phyloP scores from a whole-genome alignment of 2,797 vertebrate species.

The Falco naumanni region DNA sequence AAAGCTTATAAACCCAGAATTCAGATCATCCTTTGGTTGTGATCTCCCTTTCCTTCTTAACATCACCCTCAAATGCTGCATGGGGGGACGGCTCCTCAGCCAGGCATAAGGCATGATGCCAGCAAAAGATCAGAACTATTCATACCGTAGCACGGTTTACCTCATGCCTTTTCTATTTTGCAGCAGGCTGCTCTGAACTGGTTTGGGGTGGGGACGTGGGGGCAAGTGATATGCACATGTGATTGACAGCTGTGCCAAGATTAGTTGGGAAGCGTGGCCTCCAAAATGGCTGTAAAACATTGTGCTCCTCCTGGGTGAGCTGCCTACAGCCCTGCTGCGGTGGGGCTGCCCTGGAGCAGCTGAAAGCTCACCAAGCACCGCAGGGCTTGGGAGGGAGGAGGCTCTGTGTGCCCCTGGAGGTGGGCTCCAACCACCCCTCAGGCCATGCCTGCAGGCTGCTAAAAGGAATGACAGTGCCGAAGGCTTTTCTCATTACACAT shows the following conservation, averaged over 20 bases:
- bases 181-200: neutral
- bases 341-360: neutral
- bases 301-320: neutral
- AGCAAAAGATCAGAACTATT: neutral
- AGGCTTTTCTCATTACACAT: neutral
- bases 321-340: neutral
- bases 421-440: neutral
- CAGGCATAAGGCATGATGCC: neutral
- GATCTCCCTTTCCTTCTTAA: neutral
- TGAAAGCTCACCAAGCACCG: neutral
- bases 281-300: neutral
- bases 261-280: neutral
- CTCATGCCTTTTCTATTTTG: neutral
- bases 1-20: neutral
- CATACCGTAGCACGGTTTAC: accelerated
- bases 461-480: neutral
- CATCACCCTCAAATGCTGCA: accelerated
- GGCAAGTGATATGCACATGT: neutral
- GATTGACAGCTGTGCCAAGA: neutral
- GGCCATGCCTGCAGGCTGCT: constrained; percentile 49
- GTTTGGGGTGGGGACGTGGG: neutral
- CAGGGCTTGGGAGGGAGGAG: accelerated
- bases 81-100: neutral
- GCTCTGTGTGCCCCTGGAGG: neutral
- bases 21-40: neutral